Conservation (phyloP, 2,888 invertebrate genomes). For the Mesorhabditis spiculigera region DNA sequence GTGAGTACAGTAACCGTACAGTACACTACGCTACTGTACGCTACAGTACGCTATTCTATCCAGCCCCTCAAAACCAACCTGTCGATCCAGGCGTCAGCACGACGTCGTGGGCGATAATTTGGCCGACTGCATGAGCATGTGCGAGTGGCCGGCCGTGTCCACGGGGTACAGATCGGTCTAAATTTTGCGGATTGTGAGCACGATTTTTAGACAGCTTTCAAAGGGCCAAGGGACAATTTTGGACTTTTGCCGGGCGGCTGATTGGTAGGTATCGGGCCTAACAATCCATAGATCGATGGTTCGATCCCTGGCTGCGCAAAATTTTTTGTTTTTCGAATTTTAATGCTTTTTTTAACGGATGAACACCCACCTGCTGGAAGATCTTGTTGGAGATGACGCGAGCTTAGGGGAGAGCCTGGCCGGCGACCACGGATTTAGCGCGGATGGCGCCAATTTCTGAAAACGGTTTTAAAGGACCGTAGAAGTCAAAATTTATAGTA, state of each 20-base stretch:
- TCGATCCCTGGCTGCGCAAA: too few relatives aligned
- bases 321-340: too few relatives aligned
- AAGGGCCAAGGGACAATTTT: neutral
- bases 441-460: slow-evolving; percentile 22
- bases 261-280: too few relatives aligned
- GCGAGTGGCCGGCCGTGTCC: slow-evolving; percentile 28
- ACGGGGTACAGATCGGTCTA: slow-evolving; percentile 14
- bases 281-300: too few relatives aligned
- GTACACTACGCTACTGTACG: too few relatives aligned
- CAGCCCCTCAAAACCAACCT: slow-evolving; percentile 14
- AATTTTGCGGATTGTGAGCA: neutral
- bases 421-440: slow-evolving; percentile 17
- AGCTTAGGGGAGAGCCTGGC: slow-evolving; percentile 24
- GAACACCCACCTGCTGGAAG: slow-evolving; percentile 16
- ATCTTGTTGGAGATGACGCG: slow-evolving; percentile 28
- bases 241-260: too few relatives aligned
- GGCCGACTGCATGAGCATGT: slow-evolving; percentile 80
- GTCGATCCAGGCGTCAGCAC: slow-evolving; percentile 78
- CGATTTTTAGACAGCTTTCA: neutral
- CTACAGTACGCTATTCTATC: too few relatives aligned
- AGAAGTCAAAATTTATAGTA: neutral
- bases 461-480: neutral
- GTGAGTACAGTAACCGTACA: slow-evolving; percentile 8
- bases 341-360: too few relatives aligned
- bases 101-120: slow-evolving; percentile 87